Conservation (phyloP, 1,140 invertebrate genomes). For the Bombyx mori region DNA sequence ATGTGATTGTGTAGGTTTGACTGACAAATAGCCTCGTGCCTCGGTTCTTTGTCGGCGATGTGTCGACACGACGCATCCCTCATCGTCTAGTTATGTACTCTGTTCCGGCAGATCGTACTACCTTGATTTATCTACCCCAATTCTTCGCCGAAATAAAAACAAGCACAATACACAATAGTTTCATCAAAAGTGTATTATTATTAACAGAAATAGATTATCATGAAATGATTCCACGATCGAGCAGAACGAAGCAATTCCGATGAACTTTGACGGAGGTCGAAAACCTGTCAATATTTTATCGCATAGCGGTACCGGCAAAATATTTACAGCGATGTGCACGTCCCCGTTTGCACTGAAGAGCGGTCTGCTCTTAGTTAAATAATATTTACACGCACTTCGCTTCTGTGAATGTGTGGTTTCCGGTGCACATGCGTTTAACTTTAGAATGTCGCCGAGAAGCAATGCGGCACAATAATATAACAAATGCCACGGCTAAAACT, state of each 20-base stretch:
- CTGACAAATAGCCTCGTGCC: constrained; percentile 26
- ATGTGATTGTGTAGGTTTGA: constrained; percentile 21
- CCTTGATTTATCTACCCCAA: no score
- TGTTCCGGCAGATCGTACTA: constrained; percentile 15
- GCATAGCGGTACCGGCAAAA: constrained; percentile 24
- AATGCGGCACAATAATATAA: no score
- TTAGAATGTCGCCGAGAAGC: no score
- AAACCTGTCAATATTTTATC: constrained; percentile 24
- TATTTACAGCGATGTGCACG: constrained; percentile 19
- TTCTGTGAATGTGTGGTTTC: constrained; percentile 50
- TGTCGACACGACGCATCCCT: constrained; percentile 16
- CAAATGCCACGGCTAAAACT: no score
- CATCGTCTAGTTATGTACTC: constrained; percentile 18
- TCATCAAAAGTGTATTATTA: no score
- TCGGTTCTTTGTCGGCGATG: constrained; percentile 21
- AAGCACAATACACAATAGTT: no score
- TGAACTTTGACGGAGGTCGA: constrained; percentile 4
- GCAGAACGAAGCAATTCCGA: constrained; percentile 1
- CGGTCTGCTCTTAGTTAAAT: constrained; percentile 22
- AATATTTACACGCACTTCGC: constrained; percentile 38
- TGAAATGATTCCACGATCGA: neutral
- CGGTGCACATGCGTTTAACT: constrained; percentile 11
- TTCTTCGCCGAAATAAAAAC: no score
- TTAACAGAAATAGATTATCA: no score
- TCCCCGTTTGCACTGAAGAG: constrained; percentile 16